Conservation (phyloP, 2,888 invertebrate species). For the Gastrophysa polygoni region DNA sequence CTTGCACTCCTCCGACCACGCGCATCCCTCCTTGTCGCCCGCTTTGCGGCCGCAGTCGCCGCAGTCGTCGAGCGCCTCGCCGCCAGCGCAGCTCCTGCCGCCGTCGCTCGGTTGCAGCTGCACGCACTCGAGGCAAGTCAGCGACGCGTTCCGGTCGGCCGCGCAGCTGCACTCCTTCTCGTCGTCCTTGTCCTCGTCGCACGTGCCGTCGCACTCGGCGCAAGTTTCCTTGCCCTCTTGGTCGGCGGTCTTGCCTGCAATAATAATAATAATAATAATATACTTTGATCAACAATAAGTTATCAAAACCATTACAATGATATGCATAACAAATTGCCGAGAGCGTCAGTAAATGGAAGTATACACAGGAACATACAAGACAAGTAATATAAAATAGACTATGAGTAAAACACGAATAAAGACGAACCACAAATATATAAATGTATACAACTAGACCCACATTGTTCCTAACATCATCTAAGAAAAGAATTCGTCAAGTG, state of each 20-base stretch:
- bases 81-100: constrained; percentile 7
- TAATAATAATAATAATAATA: neutral
- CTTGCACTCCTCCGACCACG: constrained; percentile 53
- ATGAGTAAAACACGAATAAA: too few relatives aligned
- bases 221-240: constrained; percentile 55
- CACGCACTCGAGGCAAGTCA: constrained; percentile 38
- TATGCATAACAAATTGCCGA: too few relatives aligned
- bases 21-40: constrained; percentile 38
- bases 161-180: constrained; percentile 42
- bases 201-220: constrained; percentile 54
- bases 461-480: too few relatives aligned
- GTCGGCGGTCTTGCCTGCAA: constrained; percentile 52
- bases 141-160: constrained; percentile 25
- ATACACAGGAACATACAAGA: too few relatives aligned
- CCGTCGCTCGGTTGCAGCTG: constrained; percentile 29
- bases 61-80: neutral
- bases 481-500: too few relatives aligned
- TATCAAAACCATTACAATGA: too few relatives aligned
- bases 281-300: too few relatives aligned
- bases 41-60: constrained; percentile 9
- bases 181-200: constrained; percentile 43
- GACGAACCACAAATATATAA: too few relatives aligned
- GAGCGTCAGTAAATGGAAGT: too few relatives aligned
- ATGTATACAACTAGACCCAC: too few relatives aligned
- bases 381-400: too few relatives aligned